phyloP scores from a whole-genome alignment of 2,113 vertebrate genomes.

The Sarotherodon lohbergeri region DNA sequence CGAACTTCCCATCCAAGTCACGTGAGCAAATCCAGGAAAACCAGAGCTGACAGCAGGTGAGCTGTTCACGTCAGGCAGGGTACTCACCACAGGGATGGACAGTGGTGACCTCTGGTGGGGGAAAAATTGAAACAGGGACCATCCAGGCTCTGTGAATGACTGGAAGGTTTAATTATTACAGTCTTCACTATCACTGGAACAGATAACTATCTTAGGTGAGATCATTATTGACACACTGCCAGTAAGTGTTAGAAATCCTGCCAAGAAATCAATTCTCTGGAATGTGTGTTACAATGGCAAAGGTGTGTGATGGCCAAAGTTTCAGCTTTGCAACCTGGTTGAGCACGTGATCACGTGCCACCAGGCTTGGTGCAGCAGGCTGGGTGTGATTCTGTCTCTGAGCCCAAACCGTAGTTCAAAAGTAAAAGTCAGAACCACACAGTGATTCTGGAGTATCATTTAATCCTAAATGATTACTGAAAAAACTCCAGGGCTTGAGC shows the following conservation, averaged over 20 bases:
- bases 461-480: background rate
- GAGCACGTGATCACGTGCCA: background rate
- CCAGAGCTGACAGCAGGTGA: background rate
- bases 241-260: background rate
- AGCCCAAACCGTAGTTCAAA: background rate
- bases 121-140: background rate
- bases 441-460: background rate
- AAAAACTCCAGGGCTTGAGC: background rate
- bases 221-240: background rate
- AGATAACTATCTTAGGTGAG: background rate
- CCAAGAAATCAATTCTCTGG: background rate
- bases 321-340: background rate
- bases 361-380: background rate
- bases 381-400: background rate
- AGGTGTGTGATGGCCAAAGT: background rate
- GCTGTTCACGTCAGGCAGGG: background rate
- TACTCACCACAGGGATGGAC: background rate
- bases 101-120: background rate
- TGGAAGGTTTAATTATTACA: background rate
- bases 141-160: background rate
- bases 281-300: background rate
- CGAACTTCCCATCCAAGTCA: background rate
- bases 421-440: background rate
- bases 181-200: background rate
- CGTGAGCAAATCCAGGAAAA: background rate